Conservation (phyloP, 2,888 invertebrate genomes). For the Nemoura dubitans region DNA sequence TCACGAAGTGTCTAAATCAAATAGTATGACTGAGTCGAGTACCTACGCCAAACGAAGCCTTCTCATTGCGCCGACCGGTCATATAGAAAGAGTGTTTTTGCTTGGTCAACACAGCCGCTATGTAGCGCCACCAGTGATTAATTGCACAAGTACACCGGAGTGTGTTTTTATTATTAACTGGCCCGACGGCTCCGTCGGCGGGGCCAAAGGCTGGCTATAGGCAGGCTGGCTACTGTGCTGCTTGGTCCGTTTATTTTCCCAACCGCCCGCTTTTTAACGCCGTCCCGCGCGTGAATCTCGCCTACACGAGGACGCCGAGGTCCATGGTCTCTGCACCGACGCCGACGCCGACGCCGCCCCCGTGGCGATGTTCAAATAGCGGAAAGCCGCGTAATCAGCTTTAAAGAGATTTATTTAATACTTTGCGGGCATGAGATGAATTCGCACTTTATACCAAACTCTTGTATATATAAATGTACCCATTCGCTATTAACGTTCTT, state of each 20-base stretch:
- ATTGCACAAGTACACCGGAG: constrained; percentile 9
- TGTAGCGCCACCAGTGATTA: background rate
- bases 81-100: constrained; percentile 29
- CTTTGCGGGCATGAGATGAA: constrained; percentile 48
- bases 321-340: background rate
- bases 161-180: constrained; percentile 18
- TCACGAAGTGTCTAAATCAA: background rate
- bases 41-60: background rate
- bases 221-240: background rate
- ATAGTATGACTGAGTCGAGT: background rate
- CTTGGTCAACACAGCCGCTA: constrained; percentile 19
- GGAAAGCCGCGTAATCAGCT: constrained; percentile 50
- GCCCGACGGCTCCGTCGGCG: background rate
- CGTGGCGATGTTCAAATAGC: constrained; percentile 46
- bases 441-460: constrained; percentile 44
- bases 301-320: background rate
- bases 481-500: background rate
- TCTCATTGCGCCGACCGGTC: background rate
- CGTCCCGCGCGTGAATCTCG: constrained; percentile 23
- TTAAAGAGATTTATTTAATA: constrained; percentile 50
- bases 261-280: constrained; percentile 32
- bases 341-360: constrained; percentile 21
- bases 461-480: constrained; percentile 17
- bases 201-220: background rate
- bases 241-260: constrained; percentile 34